Percentiles rank a stretch among this genome's conserved stretches.
Conservation (phyloP, 1,140 invertebrate genomes). For the Globodera rostochiensis region DNA sequence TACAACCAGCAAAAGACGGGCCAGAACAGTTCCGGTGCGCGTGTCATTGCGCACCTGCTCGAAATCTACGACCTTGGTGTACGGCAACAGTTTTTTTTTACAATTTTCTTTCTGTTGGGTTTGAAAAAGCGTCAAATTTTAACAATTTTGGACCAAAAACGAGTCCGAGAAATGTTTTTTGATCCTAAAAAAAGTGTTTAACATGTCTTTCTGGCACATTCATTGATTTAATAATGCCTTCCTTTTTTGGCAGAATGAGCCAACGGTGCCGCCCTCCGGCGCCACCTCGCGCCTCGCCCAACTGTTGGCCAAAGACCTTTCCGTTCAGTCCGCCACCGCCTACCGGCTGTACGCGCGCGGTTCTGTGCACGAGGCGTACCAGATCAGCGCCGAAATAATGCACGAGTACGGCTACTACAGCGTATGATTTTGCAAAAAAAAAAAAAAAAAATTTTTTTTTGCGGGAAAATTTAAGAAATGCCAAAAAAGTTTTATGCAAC, state of each 20-base stretch:
- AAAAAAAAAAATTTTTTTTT: too few species aligned
- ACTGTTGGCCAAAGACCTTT: conserved; percentile 38
- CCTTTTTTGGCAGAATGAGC: conserved; percentile 37
- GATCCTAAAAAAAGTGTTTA: too few species aligned
- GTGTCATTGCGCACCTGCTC: conserved; percentile 35
- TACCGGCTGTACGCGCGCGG: conserved; percentile 41
- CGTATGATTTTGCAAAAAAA: conserved; percentile 27
- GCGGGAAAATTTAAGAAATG: conserved; percentile 22
- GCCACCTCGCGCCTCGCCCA: conserved; percentile 12
- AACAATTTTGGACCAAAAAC: too few species aligned
- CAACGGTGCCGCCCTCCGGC: conserved; percentile 6
- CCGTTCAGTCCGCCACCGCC: conserved; percentile 45
- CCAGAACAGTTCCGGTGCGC: conserved; percentile 28
- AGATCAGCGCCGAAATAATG: conserved; percentile 49
- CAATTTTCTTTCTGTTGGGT: too few species aligned
- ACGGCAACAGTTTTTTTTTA: background rate
- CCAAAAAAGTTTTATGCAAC: background rate
- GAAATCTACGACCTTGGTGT: conserved; percentile 42
- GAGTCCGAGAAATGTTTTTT: too few species aligned
- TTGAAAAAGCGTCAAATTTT: too few species aligned
- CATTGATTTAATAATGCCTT: conserved; percentile 9
- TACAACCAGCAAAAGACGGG: conserved; percentile 7
- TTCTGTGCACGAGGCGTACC: conserved; percentile 42
- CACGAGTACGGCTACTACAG: conserved; percentile 49
- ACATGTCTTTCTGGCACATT: too few species aligned